Evolutionary conservation across 2,113 vertebrate genomes (phyloP), one percentile per base, ranked within the genome.

Genomic region (Zingel zingel): DNA sequence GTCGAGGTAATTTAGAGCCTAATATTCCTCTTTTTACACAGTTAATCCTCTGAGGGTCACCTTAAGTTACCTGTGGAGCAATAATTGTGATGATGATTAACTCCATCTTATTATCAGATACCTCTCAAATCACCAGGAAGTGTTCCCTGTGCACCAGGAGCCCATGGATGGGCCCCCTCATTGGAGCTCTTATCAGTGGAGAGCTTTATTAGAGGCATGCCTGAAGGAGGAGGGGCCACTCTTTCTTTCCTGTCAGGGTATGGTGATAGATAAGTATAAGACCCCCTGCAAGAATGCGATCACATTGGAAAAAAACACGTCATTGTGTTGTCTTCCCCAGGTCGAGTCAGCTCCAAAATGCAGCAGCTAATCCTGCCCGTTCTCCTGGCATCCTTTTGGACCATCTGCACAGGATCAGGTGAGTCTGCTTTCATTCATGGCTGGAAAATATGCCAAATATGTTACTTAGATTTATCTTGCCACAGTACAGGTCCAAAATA

Each of bases 221-320:
- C 70, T 36, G 19, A 77, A 86, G 84, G 87, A 88, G 94, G 94
- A 90, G 94, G 93, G 91, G 93, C 92, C 83, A 88, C 74, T 19
- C 79, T 58, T 63, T 76, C 77, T 89, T 86, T 89, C 84, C 90
- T 76, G 84, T 86, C 51, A 73, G 64, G 78, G 72, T 75, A 69
- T 82, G 88, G 39, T 90, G 90, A 95, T 95, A 87, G 93, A 94
- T 93, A 91, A 91, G 91, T 94, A 94, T 90, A 88, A 93, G 92
- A 92, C 78, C 83, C 89, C 89, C 90, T 80, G 87, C 79, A 94
- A 91, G 91, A 93, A 90, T 93, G 86, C 86, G 82, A 93, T 90
- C 91, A 89, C 74, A 88, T 76, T 85, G 74, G 70, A 0, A 3
- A 65, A 65, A 82, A 88, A 43, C 76, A 66, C 82, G 71, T 73